A percentile compares a stretch with the other conserved stretches of the same genome.
Evolutionary conservation across 1,140 invertebrate genomes (phyloP).

Genomic region (Nilaparvata lugens): DNA sequence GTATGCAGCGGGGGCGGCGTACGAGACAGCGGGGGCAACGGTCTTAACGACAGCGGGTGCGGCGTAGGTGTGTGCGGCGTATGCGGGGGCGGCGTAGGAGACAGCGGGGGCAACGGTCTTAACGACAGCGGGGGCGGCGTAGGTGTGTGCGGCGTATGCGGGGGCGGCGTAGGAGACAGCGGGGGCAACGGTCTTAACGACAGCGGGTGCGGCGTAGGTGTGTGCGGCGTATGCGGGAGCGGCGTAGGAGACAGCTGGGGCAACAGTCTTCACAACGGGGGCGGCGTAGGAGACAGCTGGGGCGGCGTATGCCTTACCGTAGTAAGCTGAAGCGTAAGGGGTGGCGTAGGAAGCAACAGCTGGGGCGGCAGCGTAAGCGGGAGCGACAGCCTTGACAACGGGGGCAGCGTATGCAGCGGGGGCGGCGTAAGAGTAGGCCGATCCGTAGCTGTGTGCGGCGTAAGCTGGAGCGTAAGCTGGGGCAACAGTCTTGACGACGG

Average conservation of each 20-base stretch:
- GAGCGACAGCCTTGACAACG: conserved; percentile 1
- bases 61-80: neutral
- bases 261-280: conserved; percentile 8
- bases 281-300: conserved; percentile 3
- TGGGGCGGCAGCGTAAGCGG: conserved; percentile 6
- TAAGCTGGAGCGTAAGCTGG: conserved; percentile 17
- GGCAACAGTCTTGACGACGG: conserved; percentile 7
- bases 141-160: neutral
- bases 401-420: conserved; percentile 19
- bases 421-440: conserved; percentile 22
- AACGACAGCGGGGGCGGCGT: neutral
- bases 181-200: conserved; percentile 3
- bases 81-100: conserved; percentile 14
- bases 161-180: conserved; percentile 10
- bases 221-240: conserved; percentile 5
- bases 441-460: conserved; percentile 12
- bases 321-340: conserved; percentile 14
- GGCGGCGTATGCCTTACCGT: conserved; percentile 15
- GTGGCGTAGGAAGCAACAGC: conserved; percentile 9
- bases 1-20: conserved; percentile 6
- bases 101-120: conserved; percentile 10
- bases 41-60: conserved; percentile 7
- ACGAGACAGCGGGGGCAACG: conserved; percentile 2
- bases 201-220: conserved; percentile 6
- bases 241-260: conserved; percentile 12